Percentiles rank a stretch among this genome's conserved stretches.
phyloP scores from a whole-genome alignment of 2,888 invertebrate genomes.

The Ophonus ardosiacus region DNA sequence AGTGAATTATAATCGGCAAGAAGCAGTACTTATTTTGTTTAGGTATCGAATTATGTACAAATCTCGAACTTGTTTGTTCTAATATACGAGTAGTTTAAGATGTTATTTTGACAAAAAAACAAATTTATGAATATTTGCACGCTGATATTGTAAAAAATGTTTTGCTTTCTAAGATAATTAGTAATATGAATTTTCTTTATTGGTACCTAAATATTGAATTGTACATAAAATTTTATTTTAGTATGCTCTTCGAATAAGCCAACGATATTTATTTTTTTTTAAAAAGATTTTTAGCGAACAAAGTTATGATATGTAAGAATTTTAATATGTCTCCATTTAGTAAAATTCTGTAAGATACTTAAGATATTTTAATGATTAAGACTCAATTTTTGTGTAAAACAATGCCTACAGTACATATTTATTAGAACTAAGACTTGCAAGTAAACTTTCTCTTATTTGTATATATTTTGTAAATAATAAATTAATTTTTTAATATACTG shows the following conservation, averaged over 20 bases:
- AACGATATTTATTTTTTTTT: constrained; percentile 23
- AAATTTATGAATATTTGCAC: neutral
- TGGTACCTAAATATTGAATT: constrained; percentile 23
- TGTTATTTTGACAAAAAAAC: neutral
- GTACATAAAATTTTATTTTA: constrained; percentile 4
- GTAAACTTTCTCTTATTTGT: constrained; percentile 39
- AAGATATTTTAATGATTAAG: neutral
- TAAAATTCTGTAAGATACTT: constrained; percentile 43
- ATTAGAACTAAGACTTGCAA: constrained; percentile 7
- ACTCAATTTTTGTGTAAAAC: constrained; percentile 4
- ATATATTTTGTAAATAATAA: constrained; percentile 61
- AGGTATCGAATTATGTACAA: neutral
- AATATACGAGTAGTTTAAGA: neutral
- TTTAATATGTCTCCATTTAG: neutral
- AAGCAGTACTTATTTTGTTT: constrained; percentile 31
- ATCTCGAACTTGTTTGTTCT: neutral
- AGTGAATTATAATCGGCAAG: constrained; percentile 6
- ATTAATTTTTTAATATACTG: constrained; percentile 30
- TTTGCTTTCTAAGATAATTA: neutral
- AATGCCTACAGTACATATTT: constrained; percentile 12
- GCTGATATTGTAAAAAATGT: neutral
- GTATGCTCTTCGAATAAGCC: neutral
- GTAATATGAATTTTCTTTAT: constrained; percentile 3
- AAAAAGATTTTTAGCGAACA: neutral
- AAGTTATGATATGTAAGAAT: neutral